Conservation (phyloP, 1,140 invertebrate species). For the Papilio machaon region DNA sequence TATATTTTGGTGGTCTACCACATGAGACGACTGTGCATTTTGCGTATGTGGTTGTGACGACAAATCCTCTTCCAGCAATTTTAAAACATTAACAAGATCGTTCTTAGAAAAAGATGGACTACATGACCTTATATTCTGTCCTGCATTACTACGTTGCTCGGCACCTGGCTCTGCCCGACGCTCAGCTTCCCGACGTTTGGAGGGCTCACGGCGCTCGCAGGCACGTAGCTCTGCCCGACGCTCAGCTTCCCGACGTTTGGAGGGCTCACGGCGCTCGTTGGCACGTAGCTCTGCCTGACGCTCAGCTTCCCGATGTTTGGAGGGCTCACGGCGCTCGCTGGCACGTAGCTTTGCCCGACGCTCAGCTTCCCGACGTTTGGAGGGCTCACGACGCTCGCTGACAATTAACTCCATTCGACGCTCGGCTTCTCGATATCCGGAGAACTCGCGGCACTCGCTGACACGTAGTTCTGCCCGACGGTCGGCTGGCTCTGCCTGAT, state of each 20-base stretch:
- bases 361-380: too few species aligned
- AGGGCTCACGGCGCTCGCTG: too few species aligned
- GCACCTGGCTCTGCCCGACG: not conserved
- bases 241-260: constrained; percentile 8
- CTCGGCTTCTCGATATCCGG: too few species aligned
- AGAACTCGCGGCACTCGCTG: too few species aligned
- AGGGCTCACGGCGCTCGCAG: not conserved
- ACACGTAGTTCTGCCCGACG: too few species aligned
- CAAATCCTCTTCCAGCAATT: constrained; percentile 31
- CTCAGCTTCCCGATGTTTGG: too few species aligned
- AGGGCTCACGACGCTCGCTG: too few species aligned
- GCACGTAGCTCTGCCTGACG: too few species aligned
- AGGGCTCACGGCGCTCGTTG: too few species aligned
- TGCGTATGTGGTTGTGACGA: constrained; percentile 33
- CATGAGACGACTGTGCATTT: not conserved
- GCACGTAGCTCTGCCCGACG: constrained; percentile 17
- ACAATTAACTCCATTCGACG: too few species aligned
- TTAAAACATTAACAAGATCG: constrained; percentile 42
- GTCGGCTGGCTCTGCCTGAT: too few species aligned
- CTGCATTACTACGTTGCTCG: constrained; percentile 2
- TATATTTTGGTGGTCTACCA: constrained; percentile 39
- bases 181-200: not conserved
- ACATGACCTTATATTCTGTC: constrained; percentile 40
- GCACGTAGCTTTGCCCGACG: too few species aligned
- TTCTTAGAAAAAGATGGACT: constrained; percentile 42